Percentiles rank a stretch among this genome's conserved stretches.
Evolutionary conservation across 2,888 invertebrate genomes (phyloP).

Genomic region (Tineola bisselliella): DNA sequence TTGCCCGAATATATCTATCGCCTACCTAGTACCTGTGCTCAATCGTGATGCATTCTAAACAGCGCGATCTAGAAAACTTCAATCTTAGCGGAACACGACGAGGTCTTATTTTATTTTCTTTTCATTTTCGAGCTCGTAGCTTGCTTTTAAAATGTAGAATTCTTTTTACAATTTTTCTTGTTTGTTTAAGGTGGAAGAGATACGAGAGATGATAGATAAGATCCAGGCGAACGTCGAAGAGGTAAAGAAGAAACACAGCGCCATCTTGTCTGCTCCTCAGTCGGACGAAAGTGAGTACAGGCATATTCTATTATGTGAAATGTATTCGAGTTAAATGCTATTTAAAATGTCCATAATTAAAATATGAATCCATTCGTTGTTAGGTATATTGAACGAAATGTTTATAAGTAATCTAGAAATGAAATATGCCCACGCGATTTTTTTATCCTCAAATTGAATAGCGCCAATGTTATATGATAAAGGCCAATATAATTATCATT

Average conservation of each 20-base stretch:
- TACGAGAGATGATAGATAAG: conserved; percentile 99
- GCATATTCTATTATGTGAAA: neutral
- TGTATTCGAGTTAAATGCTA: no score
- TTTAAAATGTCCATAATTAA: no score
- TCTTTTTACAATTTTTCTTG: no score
- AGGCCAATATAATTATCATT: neutral
- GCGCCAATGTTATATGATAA: neutral
- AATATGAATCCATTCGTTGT: no score
- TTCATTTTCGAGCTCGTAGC: no score
- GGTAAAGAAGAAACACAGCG: conserved; percentile 99
- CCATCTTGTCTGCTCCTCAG: conserved; percentile 97
- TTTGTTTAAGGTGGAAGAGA: conserved; percentile 91
- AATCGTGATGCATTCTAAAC: neutral
- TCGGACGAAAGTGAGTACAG: conserved; percentile 94
- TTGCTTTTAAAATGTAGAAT: no score
- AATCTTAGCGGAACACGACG: neutral
- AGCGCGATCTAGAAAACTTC: no score
- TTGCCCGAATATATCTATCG: neutral
- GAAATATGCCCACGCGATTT: no score
- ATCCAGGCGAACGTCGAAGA: conserved; percentile 99
- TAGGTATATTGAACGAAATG: no score
- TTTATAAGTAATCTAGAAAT: no score
- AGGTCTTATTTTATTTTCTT: no score
- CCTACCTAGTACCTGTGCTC: neutral
- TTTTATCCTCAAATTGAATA: no score